Conservation (phyloP, 64 coral and sea anemone genomes). For the Actinia equina region DNA sequence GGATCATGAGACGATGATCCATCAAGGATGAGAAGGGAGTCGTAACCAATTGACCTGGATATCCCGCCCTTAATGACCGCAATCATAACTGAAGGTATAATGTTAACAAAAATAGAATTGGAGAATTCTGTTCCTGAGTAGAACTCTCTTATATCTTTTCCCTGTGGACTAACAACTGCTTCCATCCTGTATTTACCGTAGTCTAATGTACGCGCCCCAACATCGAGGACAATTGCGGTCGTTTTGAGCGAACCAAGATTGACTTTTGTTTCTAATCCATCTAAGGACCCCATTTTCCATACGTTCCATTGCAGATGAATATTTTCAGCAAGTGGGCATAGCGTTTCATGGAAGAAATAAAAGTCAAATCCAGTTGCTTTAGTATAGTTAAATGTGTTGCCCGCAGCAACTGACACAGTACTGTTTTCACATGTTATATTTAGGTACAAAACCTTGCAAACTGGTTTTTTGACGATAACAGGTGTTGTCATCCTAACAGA, state of each 20-base stretch:
- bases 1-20: conserved; percentile 8
- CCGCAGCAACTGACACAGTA: background rate
- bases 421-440: background rate
- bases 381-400: background rate
- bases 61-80: conserved; percentile 17
- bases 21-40: conserved; percentile 6
- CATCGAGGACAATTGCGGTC: background rate
- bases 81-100: conserved; percentile 16
- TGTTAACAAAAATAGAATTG: background rate
- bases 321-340: conserved; percentile 6
- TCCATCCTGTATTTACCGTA: conserved; percentile 10
- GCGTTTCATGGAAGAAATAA: background rate
- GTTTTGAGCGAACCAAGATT: too few relatives aligned
- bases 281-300: background rate
- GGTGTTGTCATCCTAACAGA: background rate
- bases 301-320: background rate
- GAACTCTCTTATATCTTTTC: conserved; percentile 7
- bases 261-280: background rate
- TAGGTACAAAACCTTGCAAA: background rate
- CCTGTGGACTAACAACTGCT: background rate
- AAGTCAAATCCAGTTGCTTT: conserved; percentile 5
- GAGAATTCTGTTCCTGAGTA: background rate
- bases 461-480: conserved; percentile 3
- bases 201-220: background rate
- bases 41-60: background rate